A percentile compares a stretch with the other conserved stretches of the same genome.
phyloP scores from a whole-genome alignment of 2,113 vertebrate genomes.

The Oryzias woworae region DNA sequence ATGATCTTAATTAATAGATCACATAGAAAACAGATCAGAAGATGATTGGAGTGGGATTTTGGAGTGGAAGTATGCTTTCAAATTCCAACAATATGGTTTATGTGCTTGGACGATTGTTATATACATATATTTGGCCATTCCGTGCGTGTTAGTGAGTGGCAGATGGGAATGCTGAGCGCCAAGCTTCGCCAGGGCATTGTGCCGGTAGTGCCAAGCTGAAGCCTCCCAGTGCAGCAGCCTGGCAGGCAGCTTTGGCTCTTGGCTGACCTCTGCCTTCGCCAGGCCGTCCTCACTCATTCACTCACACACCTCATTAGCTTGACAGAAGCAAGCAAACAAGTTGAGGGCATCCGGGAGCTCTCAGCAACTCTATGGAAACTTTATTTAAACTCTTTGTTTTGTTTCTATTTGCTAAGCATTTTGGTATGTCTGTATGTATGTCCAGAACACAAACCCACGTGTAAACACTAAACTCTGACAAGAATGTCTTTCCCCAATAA shows the following conservation, averaged over 20 bases:
- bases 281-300: conserved; percentile 60
- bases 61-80: no score
- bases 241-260: conserved; percentile 62
- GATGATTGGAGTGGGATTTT: no score
- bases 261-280: conserved; percentile 71
- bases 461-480: conserved; percentile 51
- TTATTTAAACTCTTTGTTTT: neutral
- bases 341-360: conserved; percentile 59
- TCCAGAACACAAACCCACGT: conserved; percentile 48
- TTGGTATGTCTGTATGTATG: conserved; percentile 10
- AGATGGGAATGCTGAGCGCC: conserved; percentile 51
- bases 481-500: conserved; percentile 12
- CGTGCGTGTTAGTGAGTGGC: conserved; percentile 42
- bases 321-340: conserved; percentile 70
- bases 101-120: conserved; percentile 14
- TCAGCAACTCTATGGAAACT: conserved; percentile 58
- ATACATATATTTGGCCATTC: conserved; percentile 19
- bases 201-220: conserved; percentile 27
- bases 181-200: conserved; percentile 34
- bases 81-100: no score
- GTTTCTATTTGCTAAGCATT: conserved; percentile 5
- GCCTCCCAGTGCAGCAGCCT: conserved; percentile 55
- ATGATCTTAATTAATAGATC: no score
- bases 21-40: no score
- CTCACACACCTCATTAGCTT: conserved; percentile 75